Evolutionary conservation across 2,888 invertebrate species (phyloP), one percentile per base, ranked within the genome.

Genomic region (Lasioglossum figueresi): DNA sequence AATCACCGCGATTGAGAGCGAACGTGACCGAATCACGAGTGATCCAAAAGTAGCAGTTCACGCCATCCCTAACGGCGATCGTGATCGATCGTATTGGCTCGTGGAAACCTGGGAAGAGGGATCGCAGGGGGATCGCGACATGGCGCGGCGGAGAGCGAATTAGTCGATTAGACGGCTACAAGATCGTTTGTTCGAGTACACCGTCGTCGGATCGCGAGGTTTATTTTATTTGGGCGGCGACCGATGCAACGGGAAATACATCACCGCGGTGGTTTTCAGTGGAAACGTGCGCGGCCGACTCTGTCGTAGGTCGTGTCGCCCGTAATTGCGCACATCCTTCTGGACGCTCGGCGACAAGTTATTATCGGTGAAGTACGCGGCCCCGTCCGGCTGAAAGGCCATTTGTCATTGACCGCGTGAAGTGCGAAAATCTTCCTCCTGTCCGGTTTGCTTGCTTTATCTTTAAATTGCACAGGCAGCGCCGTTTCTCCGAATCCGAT

Each of bases 311-410:
- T 84, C 82, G 80, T 80, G 89, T 89, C 85, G 74, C 12, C 37
- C 77, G 82, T 89, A 90, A 90, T 90, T 89, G 89, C 85, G 43
- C 63, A 59, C 82, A 85, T 90, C 86, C 71, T 79, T 84, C 83
- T 82, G 83, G 77, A 83, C 74, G 52, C 31, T 37, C 80, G 80
- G 77, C 83, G 85, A 83, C 85, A 79, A 86, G 90, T 88, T 90
- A 90, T 88, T 88, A 88, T 90, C 90, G 86, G 83, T 79, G 76
- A 88, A 82, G 85, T 84, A 83, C 78, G 84, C 79, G 79, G 88
- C 68, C 75, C 79, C 59, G 76, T 71, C 56, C 76, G 76, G 48
- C 70, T 27, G 52, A 81, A 77, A 23, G 72, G 37, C 78, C 87
- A 84, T 91, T 89, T 88, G 75, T 90, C 88, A 91, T 80, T 59